Percentiles rank a stretch among this genome's conserved stretches.
Conservation (phyloP, 2,797 vertebrate genomes). For the Myotis pilosus region DNA sequence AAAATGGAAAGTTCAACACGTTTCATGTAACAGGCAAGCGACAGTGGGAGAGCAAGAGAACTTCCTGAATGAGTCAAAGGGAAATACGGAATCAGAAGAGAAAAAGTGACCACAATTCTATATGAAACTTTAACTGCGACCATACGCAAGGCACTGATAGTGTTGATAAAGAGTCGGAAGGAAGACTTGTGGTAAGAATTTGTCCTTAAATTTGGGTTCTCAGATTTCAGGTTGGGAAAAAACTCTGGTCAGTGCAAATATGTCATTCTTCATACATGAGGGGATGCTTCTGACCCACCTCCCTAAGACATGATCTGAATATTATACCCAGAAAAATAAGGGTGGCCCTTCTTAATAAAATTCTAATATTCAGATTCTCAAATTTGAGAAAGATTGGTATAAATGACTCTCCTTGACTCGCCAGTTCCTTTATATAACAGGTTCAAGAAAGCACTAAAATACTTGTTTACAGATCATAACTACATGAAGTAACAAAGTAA, state of each 20-base stretch:
- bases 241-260: neutral
- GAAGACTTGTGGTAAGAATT: neutral
- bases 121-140: neutral
- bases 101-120: neutral
- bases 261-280: neutral
- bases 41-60: neutral
- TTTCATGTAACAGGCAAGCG: neutral
- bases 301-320: neutral
- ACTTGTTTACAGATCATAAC: slow-evolving; percentile 10
- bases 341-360: neutral
- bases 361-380: neutral
- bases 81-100: neutral
- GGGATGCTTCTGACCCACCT: neutral
- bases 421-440: slow-evolving; percentile 24
- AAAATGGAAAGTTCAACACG: neutral
- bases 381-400: neutral
- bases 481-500: neutral
- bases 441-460: neutral
- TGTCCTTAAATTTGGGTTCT: neutral
- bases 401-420: slow-evolving; percentile 1
- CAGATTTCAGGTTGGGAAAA: slow-evolving; percentile 5
- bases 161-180: neutral
- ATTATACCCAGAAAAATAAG: neutral
- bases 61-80: neutral
- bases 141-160: neutral